Conservation (phyloP, 2,888 invertebrate genomes). For the Erynnis tages region DNA sequence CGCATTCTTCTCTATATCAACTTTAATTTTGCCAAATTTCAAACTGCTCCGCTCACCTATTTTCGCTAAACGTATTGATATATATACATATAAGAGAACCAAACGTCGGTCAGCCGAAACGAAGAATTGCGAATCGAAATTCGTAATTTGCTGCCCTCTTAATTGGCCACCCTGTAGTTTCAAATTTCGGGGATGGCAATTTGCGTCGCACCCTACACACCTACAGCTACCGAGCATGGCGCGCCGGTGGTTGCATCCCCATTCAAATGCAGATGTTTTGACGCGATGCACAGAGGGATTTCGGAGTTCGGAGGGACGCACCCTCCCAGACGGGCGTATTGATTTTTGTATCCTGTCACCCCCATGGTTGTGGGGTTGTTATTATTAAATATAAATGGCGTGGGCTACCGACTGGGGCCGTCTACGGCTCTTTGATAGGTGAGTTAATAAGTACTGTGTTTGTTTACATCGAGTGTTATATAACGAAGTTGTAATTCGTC, state of each 20-base stretch:
- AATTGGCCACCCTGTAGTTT: no score
- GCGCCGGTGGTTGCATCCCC: slow-evolving; percentile 19
- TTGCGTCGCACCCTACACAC: neutral
- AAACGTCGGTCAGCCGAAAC: no score
- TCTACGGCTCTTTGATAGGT: slow-evolving; percentile 3
- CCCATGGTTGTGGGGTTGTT: slow-evolving; percentile 55
- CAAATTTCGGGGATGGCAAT: neutral
- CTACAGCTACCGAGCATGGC: neutral
- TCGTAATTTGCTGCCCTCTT: no score
- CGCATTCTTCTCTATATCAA: no score
- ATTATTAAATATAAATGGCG: slow-evolving; percentile 73
- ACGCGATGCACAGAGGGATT: slow-evolving; percentile 45
- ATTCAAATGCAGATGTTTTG: slow-evolving; percentile 59
- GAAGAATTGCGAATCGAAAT: neutral
- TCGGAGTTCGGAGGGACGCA: slow-evolving; percentile 53
- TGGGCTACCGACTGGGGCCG: slow-evolving; percentile 33
- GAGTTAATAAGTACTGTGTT: slow-evolving; percentile 3
- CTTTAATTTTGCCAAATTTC: no score
- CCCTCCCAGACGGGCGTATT: slow-evolving; percentile 71
- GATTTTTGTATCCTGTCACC: slow-evolving; percentile 60
- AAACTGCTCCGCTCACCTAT: no score
- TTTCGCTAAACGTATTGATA: neutral
- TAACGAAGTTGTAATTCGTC: no score
- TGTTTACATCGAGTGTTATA: slow-evolving; percentile 14
- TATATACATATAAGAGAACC: no score